A percentile compares a stretch with the other conserved stretches of the same genome.
These are phyloP conservation scores for Chloroclysta siterata DNA, from an alignment of 2,888 invertebrate species.

Conservation along the genomic window DNA sequence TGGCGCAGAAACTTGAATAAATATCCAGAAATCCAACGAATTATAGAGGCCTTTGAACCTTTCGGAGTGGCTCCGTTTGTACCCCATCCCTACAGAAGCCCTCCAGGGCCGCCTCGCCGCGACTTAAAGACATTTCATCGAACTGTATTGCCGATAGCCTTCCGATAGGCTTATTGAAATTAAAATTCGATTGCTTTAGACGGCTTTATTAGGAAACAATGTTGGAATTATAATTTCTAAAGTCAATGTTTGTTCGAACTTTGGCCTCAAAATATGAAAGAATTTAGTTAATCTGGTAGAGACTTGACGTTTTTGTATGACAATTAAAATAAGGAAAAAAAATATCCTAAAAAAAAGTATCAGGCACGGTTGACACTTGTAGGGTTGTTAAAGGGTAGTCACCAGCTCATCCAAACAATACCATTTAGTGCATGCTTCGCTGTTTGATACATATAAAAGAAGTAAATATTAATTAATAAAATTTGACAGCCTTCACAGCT, in stretches of 20 bases:
- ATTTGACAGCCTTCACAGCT: too few species aligned
- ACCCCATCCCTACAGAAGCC: slow-evolving; percentile 14
- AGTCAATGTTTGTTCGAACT: slow-evolving; percentile 16
- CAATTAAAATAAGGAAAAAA: too few species aligned
- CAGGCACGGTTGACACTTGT: too few species aligned
- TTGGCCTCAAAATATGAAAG: slow-evolving; percentile 2
- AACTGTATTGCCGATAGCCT: slow-evolving; percentile 25
- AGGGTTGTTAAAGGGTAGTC: too few species aligned
- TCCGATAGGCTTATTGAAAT: slow-evolving; percentile 28
- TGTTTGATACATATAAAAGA: too few species aligned
- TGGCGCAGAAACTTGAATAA: too few species aligned
- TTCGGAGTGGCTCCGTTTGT: neutral
- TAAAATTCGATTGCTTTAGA: slow-evolving; percentile 29
- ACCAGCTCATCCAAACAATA: too few species aligned
- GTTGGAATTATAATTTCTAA: slow-evolving; percentile 15
- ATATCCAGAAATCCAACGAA: too few species aligned
- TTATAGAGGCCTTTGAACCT: neutral
- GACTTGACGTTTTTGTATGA: neutral
- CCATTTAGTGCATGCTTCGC: too few species aligned
- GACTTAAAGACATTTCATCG: slow-evolving; percentile 20
- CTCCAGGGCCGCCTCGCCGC: slow-evolving; percentile 7
- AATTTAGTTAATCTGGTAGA: neutral
- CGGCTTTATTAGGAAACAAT: slow-evolving; percentile 16
- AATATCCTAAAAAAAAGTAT: too few species aligned
- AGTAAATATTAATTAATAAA: too few species aligned